Percentiles rank a stretch among this genome's conserved stretches.
Conservation (phyloP, 2,888 invertebrate species). For the Phasia obesa region DNA sequence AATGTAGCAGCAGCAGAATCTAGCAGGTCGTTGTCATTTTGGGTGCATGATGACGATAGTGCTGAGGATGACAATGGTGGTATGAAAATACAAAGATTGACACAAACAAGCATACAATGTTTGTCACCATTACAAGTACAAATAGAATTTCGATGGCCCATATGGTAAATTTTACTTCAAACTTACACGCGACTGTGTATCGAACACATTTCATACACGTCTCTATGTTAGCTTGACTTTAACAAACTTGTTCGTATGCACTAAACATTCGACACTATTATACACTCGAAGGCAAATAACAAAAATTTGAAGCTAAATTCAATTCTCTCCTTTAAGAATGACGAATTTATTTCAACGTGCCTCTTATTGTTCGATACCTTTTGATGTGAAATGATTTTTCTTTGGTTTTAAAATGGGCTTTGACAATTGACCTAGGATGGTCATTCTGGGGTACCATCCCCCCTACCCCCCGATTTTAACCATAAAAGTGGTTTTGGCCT, state of each 20-base stretch:
- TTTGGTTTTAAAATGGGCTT: too few species aligned
- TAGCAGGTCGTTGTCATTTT: constrained; percentile 66
- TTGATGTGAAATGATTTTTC: too few species aligned
- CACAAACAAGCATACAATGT: constrained; percentile 48
- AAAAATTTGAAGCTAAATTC: too few species aligned
- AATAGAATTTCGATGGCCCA: constrained; percentile 64
- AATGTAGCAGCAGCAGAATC: constrained; percentile 35
- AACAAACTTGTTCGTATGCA: constrained; percentile 26
- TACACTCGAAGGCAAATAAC: constrained; percentile 29
- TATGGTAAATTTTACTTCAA: constrained; percentile 56
- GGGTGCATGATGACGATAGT: constrained; percentile 49
- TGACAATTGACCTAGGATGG: too few species aligned
- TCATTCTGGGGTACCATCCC: too few species aligned
- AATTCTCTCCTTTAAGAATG: too few species aligned
- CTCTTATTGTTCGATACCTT: too few species aligned
- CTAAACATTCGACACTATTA: background rate
- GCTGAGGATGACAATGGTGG: constrained; percentile 48
- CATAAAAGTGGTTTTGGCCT: too few species aligned
- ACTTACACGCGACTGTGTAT: background rate
- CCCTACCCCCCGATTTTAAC: too few species aligned
- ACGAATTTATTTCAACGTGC: too few species aligned
- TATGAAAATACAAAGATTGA: constrained; percentile 41
- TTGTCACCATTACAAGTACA: constrained; percentile 52
- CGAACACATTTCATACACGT: background rate
- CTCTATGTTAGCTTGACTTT: constrained; percentile 39